Conservation (phyloP, 2,113 vertebrate genomes). For the Fulmarus glacialis region DNA sequence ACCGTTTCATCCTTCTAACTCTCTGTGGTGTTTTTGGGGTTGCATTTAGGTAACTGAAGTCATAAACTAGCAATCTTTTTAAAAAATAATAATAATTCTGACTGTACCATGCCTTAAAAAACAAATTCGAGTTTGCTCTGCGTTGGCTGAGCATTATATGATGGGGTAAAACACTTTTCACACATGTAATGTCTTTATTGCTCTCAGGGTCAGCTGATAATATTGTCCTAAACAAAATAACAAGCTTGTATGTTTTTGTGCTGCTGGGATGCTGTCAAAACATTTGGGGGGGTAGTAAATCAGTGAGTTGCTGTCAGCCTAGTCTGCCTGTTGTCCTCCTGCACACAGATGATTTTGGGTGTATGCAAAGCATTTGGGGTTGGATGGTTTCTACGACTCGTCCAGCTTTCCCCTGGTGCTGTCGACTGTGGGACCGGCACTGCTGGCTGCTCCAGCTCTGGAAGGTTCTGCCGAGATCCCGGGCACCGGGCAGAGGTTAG, state of each 20-base stretch:
- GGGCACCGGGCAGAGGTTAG: not conserved
- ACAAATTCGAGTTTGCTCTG: not conserved
- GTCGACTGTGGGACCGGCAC: fast-evolving
- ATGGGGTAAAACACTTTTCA: fast-evolving
- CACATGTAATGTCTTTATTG: not conserved
- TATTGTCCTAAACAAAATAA: not conserved
- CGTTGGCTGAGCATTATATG: fast-evolving
- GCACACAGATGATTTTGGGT: fast-evolving
- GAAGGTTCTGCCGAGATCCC: not conserved
- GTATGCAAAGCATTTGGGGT: not conserved
- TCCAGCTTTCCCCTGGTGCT: not conserved
- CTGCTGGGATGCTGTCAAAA: not conserved
- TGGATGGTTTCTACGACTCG: not conserved
- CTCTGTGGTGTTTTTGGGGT: not conserved
- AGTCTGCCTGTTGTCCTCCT: not conserved
- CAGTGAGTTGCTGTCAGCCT: not conserved
- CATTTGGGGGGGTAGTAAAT: not conserved
- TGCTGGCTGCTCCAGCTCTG: not conserved
- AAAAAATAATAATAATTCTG: not conserved
- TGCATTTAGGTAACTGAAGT: not conserved
- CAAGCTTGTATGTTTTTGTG: not conserved
- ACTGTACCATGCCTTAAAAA: not conserved
- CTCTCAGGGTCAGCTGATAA: not conserved
- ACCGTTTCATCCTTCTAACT: not conserved
- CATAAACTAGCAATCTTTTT: not conserved